phyloP scores from a whole-genome alignment of 2,113 vertebrate species.

The Nothobranchius kuhntae region DNA sequence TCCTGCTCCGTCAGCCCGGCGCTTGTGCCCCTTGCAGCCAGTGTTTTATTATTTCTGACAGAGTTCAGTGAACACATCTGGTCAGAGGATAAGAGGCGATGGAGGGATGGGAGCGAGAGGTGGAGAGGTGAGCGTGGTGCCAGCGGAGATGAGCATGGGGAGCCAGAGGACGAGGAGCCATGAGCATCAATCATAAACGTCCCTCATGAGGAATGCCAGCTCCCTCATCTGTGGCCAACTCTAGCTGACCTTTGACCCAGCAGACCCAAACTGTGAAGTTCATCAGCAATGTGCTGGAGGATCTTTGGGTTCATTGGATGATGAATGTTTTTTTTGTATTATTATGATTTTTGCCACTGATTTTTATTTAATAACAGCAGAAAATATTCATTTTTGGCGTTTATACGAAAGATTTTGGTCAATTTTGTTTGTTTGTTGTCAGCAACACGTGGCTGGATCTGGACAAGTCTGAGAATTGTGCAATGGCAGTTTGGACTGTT shows the following conservation, averaged over 20 bases:
- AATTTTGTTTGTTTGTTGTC: too few species aligned
- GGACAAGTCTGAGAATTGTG: too few species aligned
- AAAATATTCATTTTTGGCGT: too few species aligned
- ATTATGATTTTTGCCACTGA: neutral
- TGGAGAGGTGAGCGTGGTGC: slow-evolving; percentile 67
- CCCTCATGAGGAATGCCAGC: slow-evolving; percentile 60
- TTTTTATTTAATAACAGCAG: too few species aligned
- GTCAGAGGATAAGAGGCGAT: slow-evolving; percentile 71
- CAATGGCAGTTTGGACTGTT: too few species aligned
- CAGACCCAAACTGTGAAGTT: slow-evolving; percentile 21
- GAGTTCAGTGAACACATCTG: slow-evolving; percentile 88
- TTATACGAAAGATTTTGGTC: too few species aligned
- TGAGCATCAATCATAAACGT: slow-evolving; percentile 73
- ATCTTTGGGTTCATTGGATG: neutral
- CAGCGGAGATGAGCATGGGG: slow-evolving; percentile 59
- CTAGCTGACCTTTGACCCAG: slow-evolving; percentile 48
- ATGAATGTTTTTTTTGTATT: neutral
- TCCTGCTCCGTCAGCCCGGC: slow-evolving; percentile 26
- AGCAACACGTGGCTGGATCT: too few species aligned
- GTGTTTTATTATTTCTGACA: slow-evolving; percentile 88
- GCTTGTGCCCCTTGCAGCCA: slow-evolving; percentile 43
- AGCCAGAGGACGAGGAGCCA: slow-evolving; percentile 50
- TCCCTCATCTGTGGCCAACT: slow-evolving; percentile 50
- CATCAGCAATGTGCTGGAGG: slow-evolving; percentile 13
- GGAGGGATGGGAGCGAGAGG: slow-evolving; percentile 65